Evolutionary conservation across 37 sponge, comb jelly and placozoan species (phyloP), one percentile per base, ranked within the genome.

Genomic region (Spongilla lacustris): DNA sequence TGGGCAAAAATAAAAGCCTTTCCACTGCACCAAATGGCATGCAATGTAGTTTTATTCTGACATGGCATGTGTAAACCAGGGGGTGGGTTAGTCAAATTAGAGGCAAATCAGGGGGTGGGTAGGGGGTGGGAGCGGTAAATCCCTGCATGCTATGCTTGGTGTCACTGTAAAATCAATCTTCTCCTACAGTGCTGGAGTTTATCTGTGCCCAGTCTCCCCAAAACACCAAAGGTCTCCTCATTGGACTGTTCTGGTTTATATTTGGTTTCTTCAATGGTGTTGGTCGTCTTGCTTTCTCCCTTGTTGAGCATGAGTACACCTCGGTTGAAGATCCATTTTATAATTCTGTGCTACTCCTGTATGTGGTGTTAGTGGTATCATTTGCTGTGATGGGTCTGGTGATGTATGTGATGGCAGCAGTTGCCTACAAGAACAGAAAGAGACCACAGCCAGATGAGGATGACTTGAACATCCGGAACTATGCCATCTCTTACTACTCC

Each of bases 141-240:
- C n/a, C n/a, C n/a, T n/a, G n/a, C 21, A 58, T 58, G 19, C 11
- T 10, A 17, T 19, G 58, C 19, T 58, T 12, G 8, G 23, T 75
- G 17, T 8, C 35, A 75, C 21, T 75, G 5, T 69, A 8, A 23
- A 77, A 2, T 9, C 12, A 35, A 19, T 68, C 12, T 69, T 25
- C 41, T 23, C 72, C 27, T 68, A 4, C 23, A 91, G 91, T 72
- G 28, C 66, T 91, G 67, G 91, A 91, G 79, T 91, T 91, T 77
- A 81, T 91, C 69, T 91, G 82, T 82, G 91, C 91, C 28, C 91
- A 91, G 32, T 76, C 87, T 35, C 91, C 91, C 0, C 69, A 91
- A 2, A 86, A 73, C 37, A 91, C 86, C 87, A 91, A 86, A 50
- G 86, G 91, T 49, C 81, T 91, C 24, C 66, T 86, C 21, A 86